Evolutionary conservation across 1,140 invertebrate genomes (phyloP).

Genomic region (Phortica variegata): DNA sequence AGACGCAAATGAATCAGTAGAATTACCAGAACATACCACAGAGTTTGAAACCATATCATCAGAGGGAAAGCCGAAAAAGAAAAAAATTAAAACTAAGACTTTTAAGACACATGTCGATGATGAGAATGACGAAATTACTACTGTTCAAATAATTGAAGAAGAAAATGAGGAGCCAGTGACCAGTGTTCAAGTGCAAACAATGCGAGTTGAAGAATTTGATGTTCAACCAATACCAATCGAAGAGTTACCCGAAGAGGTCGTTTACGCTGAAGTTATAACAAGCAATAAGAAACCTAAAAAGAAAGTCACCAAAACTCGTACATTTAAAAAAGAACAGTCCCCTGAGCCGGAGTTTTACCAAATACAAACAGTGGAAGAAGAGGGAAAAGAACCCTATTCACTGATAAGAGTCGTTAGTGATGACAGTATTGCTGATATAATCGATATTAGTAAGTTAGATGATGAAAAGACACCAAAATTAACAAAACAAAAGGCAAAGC

Average conservation of each 20-base stretch:
- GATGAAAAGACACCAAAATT: constrained; percentile 39
- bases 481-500: constrained; percentile 45
- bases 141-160: constrained; percentile 53
- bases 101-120: constrained; percentile 40
- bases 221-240: constrained; percentile 36
- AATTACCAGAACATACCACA: constrained; percentile 53
- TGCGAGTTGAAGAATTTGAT: constrained; percentile 28
- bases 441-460: constrained; percentile 49
- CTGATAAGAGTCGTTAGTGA: constrained; percentile 51
- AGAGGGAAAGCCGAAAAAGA: constrained; percentile 46
- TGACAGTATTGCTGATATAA: constrained; percentile 50
- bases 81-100: constrained; percentile 40
- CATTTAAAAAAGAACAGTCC: constrained; percentile 48
- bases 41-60: constrained; percentile 50
- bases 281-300: constrained; percentile 50
- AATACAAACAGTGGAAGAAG: constrained; percentile 57
- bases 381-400: constrained; percentile 53
- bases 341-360: constrained; percentile 51
- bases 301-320: constrained; percentile 50
- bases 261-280: constrained; percentile 51
- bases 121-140: constrained; percentile 47
- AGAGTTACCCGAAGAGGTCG: constrained; percentile 55
- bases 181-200: constrained; percentile 34
- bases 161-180: constrained; percentile 42
- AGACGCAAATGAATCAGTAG: constrained; percentile 26